Evolutionary conservation across 2,888 invertebrate genomes (phyloP), one percentile per base, ranked within the genome.

Genomic region (Cordilura impudica): DNA sequence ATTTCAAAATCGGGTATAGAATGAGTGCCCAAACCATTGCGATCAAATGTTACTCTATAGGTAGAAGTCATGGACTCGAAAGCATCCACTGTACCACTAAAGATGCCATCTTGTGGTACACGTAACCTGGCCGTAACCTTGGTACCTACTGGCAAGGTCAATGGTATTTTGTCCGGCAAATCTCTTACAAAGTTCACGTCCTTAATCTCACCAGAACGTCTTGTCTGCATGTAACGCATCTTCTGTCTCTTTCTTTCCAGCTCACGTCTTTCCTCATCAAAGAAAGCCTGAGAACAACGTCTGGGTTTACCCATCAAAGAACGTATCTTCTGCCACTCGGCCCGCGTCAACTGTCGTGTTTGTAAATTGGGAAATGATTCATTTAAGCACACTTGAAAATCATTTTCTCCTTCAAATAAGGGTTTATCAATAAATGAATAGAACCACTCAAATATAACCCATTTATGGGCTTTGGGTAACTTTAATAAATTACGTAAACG

Each of bases 381-480:
- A 87, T 94, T 94, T 43, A 99, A 91, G 87, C 98, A 98, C 0
- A 81, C 81, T 90, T 95, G 95, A 88, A 99, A 99, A 91, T 99
- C 99, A 91, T 98, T 98, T 87, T 98, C 98, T 39, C 97, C 97
- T 83, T 96, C 94, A 90, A 99, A 99, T 39, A 99, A 91, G 35
- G 97, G 95, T 87, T 95, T 95, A 88, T 99, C 99, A 84, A 99
- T 95, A 86, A 98, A 98, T 83, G 99, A 98, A 90, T 99, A 99
- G 90, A 99, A 99, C 95, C 98, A 99, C 90, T 99, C 99, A 90
- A 97, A 99, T 89, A 98, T 98, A 7, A 99, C 98, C 98, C 98
- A 99, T 90, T 97, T 98, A 88, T 99, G 98, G 4, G 99, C 99
- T 91, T 99, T 99, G 0, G 99, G 99, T 81, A 99, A 91, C 90